Percentiles rank a stretch among this genome's conserved stretches.
phyloP scores from a whole-genome alignment of 2,113 vertebrate species.

The Gadus macrocephalus region DNA sequence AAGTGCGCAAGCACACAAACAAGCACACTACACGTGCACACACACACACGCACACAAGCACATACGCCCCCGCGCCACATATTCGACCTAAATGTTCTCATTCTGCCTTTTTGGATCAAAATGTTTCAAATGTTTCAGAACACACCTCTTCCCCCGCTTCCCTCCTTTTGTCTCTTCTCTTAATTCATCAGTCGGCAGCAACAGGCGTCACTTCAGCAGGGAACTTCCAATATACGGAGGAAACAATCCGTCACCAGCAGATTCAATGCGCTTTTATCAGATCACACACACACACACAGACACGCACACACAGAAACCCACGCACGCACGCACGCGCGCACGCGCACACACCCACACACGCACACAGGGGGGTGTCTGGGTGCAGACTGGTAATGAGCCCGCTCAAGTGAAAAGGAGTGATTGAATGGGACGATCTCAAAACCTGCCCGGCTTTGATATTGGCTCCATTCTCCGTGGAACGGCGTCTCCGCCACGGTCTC shows the following conservation, averaged over 20 bases:
- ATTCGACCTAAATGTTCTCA: too few relatives aligned
- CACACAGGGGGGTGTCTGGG: conserved; percentile 16
- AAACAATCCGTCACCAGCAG: conserved; percentile 16
- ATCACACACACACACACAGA: too few relatives aligned
- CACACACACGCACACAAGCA: conserved; percentile 25
- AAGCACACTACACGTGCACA: conserved; percentile 14
- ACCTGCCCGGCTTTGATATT: conserved; percentile 57
- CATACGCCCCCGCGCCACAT: not conserved
- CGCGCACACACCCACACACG: not conserved
- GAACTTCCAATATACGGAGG: conserved; percentile 7
- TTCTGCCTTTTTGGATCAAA: too few relatives aligned
- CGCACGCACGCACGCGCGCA: too few relatives aligned
- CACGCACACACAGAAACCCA: too few relatives aligned
- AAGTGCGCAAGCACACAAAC: conserved; percentile 39
- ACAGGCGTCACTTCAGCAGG: not conserved
- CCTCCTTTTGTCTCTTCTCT: conserved; percentile 20
- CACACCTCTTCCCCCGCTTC: conserved; percentile 10
- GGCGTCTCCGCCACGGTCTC: conserved; percentile 47
- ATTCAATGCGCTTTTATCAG: conserved; percentile 1
- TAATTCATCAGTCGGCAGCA: conserved; percentile 14
- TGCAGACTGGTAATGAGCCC: conserved; percentile 41
- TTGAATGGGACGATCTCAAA: conserved; percentile 63
- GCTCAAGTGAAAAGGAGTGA: conserved; percentile 51
- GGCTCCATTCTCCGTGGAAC: conserved; percentile 50
- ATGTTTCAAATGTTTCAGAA: too few relatives aligned